phyloP scores from a whole-genome alignment of 2,113 vertebrate genomes.

The Trinectes maculatus region DNA sequence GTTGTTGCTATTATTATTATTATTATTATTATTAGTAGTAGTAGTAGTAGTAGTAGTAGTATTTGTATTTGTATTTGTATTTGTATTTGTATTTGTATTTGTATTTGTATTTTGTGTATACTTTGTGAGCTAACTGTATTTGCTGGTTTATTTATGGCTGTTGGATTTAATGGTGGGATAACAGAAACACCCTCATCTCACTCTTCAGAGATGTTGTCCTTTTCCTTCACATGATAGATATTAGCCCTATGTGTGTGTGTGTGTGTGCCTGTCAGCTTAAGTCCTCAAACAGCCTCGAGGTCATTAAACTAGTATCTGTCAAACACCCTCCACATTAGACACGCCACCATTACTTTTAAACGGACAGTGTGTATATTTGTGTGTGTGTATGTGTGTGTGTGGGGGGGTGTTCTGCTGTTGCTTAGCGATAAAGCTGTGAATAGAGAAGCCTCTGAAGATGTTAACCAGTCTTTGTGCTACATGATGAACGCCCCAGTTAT shows the following conservation, averaged over 20 bases:
- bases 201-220: conserved; percentile 19
- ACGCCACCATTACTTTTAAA: conserved; percentile 42
- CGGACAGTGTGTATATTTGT: conserved; percentile 22
- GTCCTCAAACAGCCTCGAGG: conserved; percentile 49
- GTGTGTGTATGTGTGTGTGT: conserved; percentile 23
- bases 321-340: conserved; percentile 67
- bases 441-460: conserved; percentile 61
- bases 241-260: conserved; percentile 53
- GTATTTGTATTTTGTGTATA: conserved; percentile 11
- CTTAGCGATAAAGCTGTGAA: conserved; percentile 67
- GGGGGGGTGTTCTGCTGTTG: conserved; percentile 49
- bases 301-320: conserved; percentile 77
- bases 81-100: too few relatives aligned
- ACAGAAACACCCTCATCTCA: conserved; percentile 19
- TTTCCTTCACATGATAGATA: conserved; percentile 46
- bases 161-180: conserved; percentile 44
- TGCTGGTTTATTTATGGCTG: conserved; percentile 29
- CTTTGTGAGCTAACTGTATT: background rate
- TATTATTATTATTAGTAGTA: too few relatives aligned
- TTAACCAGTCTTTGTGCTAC: conserved; percentile 63
- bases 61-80: too few relatives aligned
- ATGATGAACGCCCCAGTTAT: conserved; percentile 63
- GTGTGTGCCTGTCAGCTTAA: conserved; percentile 62
- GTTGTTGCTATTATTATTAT: too few relatives aligned
- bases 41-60: too few relatives aligned